These are phyloP conservation scores for Arrhamphus sclerolepis DNA, from an alignment of 2,797 vertebrate genomes.

Conservation along the genomic window DNA sequence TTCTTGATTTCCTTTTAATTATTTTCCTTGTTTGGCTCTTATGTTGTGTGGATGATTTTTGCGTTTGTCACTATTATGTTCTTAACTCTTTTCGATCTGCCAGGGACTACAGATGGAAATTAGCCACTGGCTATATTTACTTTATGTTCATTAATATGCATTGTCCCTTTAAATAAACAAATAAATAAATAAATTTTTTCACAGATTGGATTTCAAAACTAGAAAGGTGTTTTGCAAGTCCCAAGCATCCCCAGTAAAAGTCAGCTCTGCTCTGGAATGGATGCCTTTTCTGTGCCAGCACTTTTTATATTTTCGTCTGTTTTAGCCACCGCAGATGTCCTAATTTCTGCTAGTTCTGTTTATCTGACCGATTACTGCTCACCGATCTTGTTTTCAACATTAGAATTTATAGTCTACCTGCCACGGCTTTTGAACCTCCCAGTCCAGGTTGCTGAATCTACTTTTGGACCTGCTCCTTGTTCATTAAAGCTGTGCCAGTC, in stretches of 20 bases:
- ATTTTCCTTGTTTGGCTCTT: too few species aligned
- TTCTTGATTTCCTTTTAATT: too few species aligned
- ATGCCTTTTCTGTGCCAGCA: slow-evolving; percentile 6
- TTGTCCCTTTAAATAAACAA: too few species aligned
- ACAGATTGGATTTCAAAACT: too few species aligned
- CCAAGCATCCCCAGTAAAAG: neutral
- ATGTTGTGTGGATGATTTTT: too few species aligned
- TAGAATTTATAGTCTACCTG: neutral
- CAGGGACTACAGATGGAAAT: too few species aligned
- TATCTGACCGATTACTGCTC: slow-evolving; percentile 8
- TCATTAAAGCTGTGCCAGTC: neutral
- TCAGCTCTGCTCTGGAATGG: neutral
- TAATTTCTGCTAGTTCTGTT: slow-evolving; percentile 2
- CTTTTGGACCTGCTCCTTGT: neutral
- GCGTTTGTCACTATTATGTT: too few species aligned
- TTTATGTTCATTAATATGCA: too few species aligned
- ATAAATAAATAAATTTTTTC: too few species aligned
- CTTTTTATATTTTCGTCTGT: slow-evolving; percentile 1
- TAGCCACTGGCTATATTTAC: too few species aligned
- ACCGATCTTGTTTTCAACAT: neutral
- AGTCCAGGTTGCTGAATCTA: neutral
- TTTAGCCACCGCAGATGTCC: neutral
- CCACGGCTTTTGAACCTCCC: neutral
- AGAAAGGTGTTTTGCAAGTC: too few species aligned
- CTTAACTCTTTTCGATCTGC: too few species aligned